A percentile compares a stretch with the other conserved stretches of the same genome.
phyloP scores from a whole-genome alignment of 2,113 vertebrate species.

The Mus spicilegus region DNA sequence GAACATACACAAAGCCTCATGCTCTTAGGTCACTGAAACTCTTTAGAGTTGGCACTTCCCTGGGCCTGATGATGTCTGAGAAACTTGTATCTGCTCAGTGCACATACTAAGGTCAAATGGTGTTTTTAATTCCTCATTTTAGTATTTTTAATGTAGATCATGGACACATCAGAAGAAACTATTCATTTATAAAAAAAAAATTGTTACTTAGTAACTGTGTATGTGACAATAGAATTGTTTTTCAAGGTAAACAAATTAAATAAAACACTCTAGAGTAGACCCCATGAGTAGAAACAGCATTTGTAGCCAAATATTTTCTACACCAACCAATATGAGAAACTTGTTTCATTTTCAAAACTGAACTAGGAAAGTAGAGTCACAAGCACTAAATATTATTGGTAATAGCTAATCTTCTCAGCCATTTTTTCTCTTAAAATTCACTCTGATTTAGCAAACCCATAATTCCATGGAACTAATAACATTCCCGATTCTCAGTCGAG shows the following conservation, averaged over 20 bases:
- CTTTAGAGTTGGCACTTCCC: not conserved
- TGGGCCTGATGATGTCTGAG: not conserved
- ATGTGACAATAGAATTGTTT: not conserved
- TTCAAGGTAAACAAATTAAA: not conserved
- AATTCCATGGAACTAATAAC: not conserved
- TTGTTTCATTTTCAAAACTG: not conserved
- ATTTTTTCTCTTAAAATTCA: not conserved
- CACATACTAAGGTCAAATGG: not conserved
- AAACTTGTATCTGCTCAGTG: not conserved
- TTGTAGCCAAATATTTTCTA: not conserved
- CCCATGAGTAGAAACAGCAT: not conserved
- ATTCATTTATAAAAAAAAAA: not conserved
- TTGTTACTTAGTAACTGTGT: not conserved
- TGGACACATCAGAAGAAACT: not conserved
- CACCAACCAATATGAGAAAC: not conserved
- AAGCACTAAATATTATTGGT: not conserved
- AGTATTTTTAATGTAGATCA: not conserved
- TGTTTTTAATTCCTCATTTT: not conserved
- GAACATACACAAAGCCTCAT: not conserved
- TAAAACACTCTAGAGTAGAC: not conserved
- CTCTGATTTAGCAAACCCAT: not conserved
- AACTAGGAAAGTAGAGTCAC: too few relatives aligned
- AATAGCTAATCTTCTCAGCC: not conserved
- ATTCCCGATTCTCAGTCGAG: not conserved
- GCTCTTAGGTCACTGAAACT: not conserved